Evolutionary conservation across 1,140 invertebrate species (phyloP), one percentile per base, ranked within the genome.

Genomic region (Conus ventricosus): DNA sequence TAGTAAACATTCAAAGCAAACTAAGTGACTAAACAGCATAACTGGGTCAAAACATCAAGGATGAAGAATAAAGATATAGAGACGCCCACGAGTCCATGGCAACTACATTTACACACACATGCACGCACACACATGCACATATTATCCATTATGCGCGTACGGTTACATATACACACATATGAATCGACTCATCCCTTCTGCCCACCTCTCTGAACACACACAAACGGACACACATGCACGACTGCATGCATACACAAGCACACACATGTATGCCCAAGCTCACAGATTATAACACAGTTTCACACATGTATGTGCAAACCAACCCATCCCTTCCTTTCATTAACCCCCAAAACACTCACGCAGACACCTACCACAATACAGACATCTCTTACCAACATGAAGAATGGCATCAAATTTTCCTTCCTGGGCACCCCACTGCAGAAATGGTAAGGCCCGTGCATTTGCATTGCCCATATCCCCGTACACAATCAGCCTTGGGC

Each of bases 381-480:
- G 10, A 71, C 67, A 71, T 1, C 0, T 20, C 67, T 93, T 89
- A 94, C 98, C 98, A 89, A 99, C 97, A 96, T 99, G 98, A 82
- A 99, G 96, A 87, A 98, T 97, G 89, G 97, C 96, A 96, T 99
- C 98, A 94, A 98, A 98, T 91, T 96, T 95, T n/a, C 96, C 97
- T 57, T 96, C 95, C 92, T 98, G 96, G 0, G 97, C 96, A 92
- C 99, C 98, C 90, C 97, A 95, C 94, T 98, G 97, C 57, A 99
- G 95, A 82, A 97, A 95, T 0, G 96, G 96, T 71, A 99, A 95
- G n/a, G 98, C 98, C 78, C 95, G 94, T 51, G 97, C 97, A 96
- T 99, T 99, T 91, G 97, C 97, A 95, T 97, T 98, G 5, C 98
- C 98, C 97, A 99, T 97, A 95, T 99, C 98, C 0, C 98, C 98